phyloP scores from a whole-genome alignment of 2,888 invertebrate species.

The Eupithecia abbreviata region DNA sequence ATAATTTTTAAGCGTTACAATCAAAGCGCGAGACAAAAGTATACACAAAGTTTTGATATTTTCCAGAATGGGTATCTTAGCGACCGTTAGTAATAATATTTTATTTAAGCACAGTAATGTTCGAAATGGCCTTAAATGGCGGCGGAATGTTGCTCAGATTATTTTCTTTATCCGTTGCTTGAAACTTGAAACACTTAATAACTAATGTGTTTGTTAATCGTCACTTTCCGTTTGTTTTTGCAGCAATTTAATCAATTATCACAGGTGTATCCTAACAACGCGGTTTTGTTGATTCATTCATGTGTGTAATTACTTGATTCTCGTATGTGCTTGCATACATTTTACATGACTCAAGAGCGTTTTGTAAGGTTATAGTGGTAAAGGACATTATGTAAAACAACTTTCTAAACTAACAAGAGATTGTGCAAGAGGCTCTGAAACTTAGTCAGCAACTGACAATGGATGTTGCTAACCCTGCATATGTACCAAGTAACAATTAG shows the following conservation, averaged over 20 bases:
- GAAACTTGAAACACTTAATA: neutral
- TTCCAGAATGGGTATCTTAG: neutral
- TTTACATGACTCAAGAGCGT: neutral
- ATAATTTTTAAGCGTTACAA: neutral
- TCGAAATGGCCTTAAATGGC: neutral
- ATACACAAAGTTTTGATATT: neutral
- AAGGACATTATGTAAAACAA: constrained; percentile 33
- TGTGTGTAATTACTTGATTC: constrained; percentile 12
- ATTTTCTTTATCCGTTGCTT: neutral
- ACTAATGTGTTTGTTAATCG: neutral
- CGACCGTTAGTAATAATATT: neutral
- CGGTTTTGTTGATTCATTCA: constrained; percentile 23
- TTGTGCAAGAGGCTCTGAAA: constrained; percentile 32
- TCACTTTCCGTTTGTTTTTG: constrained; percentile 23
- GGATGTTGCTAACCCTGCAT: constrained; percentile 6
- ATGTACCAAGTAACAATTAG: neutral
- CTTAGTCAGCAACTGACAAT: constrained; percentile 28
- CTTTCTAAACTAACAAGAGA: constrained; percentile 40
- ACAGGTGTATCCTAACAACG: constrained; percentile 18
- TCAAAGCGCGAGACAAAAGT: neutral
- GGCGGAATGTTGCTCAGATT: neutral
- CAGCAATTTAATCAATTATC: constrained; percentile 19
- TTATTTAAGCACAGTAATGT: neutral
- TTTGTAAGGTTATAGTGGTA: constrained; percentile 3
- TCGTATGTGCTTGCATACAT: neutral